Evolutionary conservation across 2,888 invertebrate species (phyloP).

Genomic region (Alsophila aescularia): DNA sequence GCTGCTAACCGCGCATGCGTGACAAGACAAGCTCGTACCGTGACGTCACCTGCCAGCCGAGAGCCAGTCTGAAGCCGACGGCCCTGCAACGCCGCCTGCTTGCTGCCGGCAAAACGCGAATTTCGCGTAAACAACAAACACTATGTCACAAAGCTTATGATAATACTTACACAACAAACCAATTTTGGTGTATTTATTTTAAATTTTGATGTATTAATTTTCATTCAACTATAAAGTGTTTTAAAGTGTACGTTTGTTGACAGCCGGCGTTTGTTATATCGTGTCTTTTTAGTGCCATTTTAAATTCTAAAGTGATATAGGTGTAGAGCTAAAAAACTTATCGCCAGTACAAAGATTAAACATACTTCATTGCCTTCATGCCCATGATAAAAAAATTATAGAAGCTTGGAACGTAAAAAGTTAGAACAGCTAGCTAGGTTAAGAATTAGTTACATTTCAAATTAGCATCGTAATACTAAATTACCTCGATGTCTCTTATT

Average conservation of each 20-base stretch:
- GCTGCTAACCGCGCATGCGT: constrained; percentile 45
- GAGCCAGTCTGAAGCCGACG: constrained; percentile 56
- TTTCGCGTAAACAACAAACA: constrained; percentile 67
- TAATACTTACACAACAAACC: constrained; percentile 41
- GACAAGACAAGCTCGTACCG: constrained; percentile 37
- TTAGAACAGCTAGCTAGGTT: constrained; percentile 73
- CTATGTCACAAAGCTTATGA: constrained; percentile 43
- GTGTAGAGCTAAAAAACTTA: constrained; percentile 67
- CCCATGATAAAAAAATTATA: constrained; percentile 54
- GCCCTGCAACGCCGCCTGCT: constrained; percentile 55
- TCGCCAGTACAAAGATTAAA: constrained; percentile 80
- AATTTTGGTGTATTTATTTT: constrained; percentile 66
- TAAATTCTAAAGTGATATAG: constrained; percentile 67
- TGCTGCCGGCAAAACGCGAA: constrained; percentile 55
- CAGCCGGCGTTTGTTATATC: constrained; percentile 51
- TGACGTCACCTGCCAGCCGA: constrained; percentile 57
- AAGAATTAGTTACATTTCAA: constrained; percentile 39
- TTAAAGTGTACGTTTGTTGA: constrained; percentile 38
- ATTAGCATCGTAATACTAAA: constrained; percentile 51
- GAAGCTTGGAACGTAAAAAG: constrained; percentile 63
- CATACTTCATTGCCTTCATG: constrained; percentile 76
- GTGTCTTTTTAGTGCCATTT: constrained; percentile 84
- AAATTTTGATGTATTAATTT: constrained; percentile 76
- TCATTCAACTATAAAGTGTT: constrained; percentile 42
- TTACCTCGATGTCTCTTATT: constrained; percentile 73